Evolutionary conservation across 2,888 invertebrate species (phyloP).

Genomic region (Orchesella flavescens): DNA sequence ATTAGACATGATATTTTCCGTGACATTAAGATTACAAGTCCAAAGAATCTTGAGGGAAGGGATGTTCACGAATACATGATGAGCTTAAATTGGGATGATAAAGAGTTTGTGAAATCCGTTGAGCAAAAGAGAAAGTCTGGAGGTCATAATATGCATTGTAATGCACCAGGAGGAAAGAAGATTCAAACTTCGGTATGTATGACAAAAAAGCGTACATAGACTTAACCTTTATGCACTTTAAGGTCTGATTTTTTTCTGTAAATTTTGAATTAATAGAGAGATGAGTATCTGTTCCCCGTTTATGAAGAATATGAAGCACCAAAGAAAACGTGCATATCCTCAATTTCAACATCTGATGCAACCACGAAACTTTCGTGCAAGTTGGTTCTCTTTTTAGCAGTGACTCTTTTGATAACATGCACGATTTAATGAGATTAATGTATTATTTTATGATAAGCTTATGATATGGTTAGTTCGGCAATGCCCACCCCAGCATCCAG

Average conservation of each 20-base stretch:
- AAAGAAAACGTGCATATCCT: constrained; percentile 3
- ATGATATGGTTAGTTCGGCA: no score
- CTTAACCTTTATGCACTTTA: background rate
- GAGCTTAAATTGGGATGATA: constrained; percentile 45
- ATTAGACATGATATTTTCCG: constrained; percentile 38
- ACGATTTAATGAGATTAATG: no score
- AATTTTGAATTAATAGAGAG: constrained; percentile 17
- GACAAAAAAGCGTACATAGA: background rate
- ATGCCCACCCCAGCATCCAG: no score
- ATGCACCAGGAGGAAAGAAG: constrained; percentile 42
- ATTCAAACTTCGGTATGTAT: constrained; percentile 25
- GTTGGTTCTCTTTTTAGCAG: no score
- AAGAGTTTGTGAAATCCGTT: constrained; percentile 35
- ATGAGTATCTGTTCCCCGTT: constrained; percentile 22
- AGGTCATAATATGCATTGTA: constrained; percentile 49
- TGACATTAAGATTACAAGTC: constrained; percentile 40
- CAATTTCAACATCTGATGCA: no score
- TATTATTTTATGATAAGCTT: no score
- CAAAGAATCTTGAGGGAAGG: constrained; percentile 23
- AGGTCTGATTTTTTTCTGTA: background rate
- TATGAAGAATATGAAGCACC: constrained; percentile 17
- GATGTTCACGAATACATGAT: constrained; percentile 58
- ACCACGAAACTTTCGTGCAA: no score
- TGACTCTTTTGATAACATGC: no score
- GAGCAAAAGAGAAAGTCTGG: constrained; percentile 22